Percentiles rank a stretch among this genome's conserved stretches.
Conservation (phyloP, 2,888 invertebrate genomes). For the Erebia palarica region DNA sequence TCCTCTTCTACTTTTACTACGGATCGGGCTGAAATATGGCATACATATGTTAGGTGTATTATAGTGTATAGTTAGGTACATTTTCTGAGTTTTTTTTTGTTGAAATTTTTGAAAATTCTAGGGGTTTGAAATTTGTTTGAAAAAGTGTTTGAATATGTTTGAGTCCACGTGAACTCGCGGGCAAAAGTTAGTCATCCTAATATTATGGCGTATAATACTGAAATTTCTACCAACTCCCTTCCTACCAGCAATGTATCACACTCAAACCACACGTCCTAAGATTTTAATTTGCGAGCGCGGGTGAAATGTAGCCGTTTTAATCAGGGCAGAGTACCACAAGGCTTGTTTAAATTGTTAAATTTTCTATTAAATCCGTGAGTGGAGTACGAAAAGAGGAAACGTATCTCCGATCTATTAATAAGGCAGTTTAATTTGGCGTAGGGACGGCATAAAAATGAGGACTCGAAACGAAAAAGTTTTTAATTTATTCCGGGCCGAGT, state of each 20-base stretch:
- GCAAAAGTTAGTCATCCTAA: too few relatives aligned
- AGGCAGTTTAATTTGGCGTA: constrained; percentile 74
- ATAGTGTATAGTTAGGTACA: too few relatives aligned
- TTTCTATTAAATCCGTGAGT: constrained; percentile 76
- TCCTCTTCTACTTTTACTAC: too few relatives aligned
- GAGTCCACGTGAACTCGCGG: too few relatives aligned
- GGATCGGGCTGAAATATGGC: too few relatives aligned
- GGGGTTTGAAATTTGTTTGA: too few relatives aligned
- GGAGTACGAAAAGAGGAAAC: constrained; percentile 68
- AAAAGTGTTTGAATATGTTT: too few relatives aligned
- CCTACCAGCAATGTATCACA: constrained; percentile 41
- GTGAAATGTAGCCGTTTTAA: constrained; percentile 71
- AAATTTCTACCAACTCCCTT: too few relatives aligned
- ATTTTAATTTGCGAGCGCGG: constrained; percentile 68
- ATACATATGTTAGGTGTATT: too few relatives aligned
- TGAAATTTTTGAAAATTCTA: too few relatives aligned
- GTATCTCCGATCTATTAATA: constrained; percentile 81
- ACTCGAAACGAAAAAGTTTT: constrained; percentile 38
- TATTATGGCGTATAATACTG: too few relatives aligned
- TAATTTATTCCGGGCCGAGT: constrained; percentile 41
- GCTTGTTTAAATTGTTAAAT: constrained; percentile 77
- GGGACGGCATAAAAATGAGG: constrained; percentile 43
- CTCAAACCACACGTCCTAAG: constrained; percentile 62
- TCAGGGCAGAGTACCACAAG: constrained; percentile 62
- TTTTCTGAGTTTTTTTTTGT: too few relatives aligned